phyloP scores from a whole-genome alignment of 2,888 invertebrate genomes.

The Conops quadrifasciatus region DNA sequence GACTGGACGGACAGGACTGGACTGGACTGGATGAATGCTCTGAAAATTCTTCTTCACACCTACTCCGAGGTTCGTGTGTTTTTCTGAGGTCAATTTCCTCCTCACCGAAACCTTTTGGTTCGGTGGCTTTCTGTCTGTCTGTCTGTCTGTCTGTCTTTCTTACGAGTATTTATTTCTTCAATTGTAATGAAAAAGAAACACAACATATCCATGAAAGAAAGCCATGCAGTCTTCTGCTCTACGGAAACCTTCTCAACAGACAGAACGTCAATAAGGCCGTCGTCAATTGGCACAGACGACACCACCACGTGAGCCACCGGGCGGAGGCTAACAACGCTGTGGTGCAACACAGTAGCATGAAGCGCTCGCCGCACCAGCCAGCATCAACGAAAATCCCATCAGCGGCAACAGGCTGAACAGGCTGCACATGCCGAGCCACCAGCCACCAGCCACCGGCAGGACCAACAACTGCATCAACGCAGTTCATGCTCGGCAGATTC shows the following conservation, averaged over 20 bases:
- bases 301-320: conserved; percentile 5
- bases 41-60: conserved; percentile 3
- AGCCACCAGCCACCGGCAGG: background rate
- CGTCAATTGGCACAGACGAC: conserved; percentile 11
- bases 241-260: background rate
- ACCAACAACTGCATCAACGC: conserved; percentile 1
- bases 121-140: no score
- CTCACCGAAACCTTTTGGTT: background rate
- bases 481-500: background rate
- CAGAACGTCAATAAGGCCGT: conserved; percentile 11
- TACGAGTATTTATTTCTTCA: background rate
- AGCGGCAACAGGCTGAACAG: background rate
- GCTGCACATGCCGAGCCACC: background rate
- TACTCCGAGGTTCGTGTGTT: background rate
- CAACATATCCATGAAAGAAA: no score
- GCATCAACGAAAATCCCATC: background rate
- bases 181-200: no score
- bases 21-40: background rate
- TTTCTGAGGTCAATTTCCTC: no score
- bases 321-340: background rate
- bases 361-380: background rate
- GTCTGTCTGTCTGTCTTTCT: no score
- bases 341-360: background rate
- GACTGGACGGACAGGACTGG: background rate
- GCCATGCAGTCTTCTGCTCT: background rate